These are phyloP conservation scores for Latrodectus elegans DNA, from an alignment of 2,888 invertebrate genomes.

Conservation along the genomic window DNA sequence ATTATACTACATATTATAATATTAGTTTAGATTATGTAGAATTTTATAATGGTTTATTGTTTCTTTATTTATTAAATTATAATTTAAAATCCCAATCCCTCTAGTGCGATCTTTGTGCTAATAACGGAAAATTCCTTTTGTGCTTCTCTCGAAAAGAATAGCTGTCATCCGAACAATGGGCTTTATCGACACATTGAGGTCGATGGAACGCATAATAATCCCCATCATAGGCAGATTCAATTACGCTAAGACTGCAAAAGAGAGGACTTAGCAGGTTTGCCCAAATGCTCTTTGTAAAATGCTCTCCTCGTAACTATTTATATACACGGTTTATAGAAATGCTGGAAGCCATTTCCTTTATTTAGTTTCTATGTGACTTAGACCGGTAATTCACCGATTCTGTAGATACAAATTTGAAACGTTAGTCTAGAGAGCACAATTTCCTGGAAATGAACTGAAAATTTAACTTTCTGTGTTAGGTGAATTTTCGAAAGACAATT, in stretches of 20 bases:
- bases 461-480: too few relatives aligned
- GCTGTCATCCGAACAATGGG: constrained; percentile 40
- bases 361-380: too few relatives aligned
- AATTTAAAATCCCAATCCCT: too few relatives aligned
- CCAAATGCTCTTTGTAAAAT: constrained; percentile 16
- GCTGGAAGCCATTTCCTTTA: constrained; percentile 30
- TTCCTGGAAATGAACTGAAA: constrained; percentile 10
- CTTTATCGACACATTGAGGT: constrained; percentile 65
- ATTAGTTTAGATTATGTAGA: too few relatives aligned
- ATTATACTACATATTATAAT: too few relatives aligned
- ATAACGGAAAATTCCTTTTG: not conserved
- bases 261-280: constrained; percentile 51
- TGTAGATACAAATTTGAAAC: too few relatives aligned
- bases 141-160: constrained; percentile 24
- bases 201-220: constrained; percentile 56
- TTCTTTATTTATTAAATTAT: too few relatives aligned
- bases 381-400: too few relatives aligned
- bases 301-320: constrained; percentile 27
- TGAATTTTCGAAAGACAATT: constrained; percentile 19
- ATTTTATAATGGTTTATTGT: too few relatives aligned
- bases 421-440: constrained; percentile 1
- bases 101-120: not conserved
- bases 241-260: constrained; percentile 52
- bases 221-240: constrained; percentile 49
- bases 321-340: constrained; percentile 16